These are phyloP conservation scores for Hippocampus kuda DNA, from an alignment of 2,797 vertebrate species.

Conservation along the genomic window DNA sequence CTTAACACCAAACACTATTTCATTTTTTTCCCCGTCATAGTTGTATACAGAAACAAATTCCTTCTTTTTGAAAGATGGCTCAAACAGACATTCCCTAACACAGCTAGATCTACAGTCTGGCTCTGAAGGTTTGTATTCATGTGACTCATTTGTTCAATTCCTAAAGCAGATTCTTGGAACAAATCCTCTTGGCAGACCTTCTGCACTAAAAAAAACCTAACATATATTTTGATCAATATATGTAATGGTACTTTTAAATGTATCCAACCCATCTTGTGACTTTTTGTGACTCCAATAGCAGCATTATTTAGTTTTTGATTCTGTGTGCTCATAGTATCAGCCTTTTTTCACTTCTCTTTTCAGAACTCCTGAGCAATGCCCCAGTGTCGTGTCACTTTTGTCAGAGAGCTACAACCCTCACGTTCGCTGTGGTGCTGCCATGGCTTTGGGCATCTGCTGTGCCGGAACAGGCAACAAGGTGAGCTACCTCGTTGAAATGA, in stretches of 20 bases:
- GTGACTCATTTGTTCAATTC: conserved; percentile 6
- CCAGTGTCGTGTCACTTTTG: conserved; percentile 92
- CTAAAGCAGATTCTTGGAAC: background rate
- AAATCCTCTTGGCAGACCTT: background rate
- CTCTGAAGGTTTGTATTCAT: background rate
- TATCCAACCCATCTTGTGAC: background rate
- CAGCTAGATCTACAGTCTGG: conserved; percentile 2
- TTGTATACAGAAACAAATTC: conserved; percentile 4
- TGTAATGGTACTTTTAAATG: no score
- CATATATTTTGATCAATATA: background rate
- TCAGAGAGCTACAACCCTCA: conserved; percentile 99
- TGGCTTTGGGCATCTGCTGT: conserved; percentile 98
- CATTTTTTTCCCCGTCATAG: conserved; percentile 2
- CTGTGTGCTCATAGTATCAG: background rate
- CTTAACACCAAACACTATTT: conserved; percentile 1
- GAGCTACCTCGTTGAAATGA: conserved; percentile 48
- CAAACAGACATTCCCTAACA: background rate
- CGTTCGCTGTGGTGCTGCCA: conserved; percentile 93
- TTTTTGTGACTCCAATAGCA: background rate
- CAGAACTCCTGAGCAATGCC: conserved; percentile 98
- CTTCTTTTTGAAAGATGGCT: conserved; percentile 7
- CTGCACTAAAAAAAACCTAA: background rate
- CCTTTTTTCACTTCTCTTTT: conserved; percentile 17
- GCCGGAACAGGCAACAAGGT: conserved; percentile 98
- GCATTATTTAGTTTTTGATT: background rate